Evolutionary conservation across 2,888 invertebrate genomes (phyloP).

Genomic region (Atethmia centrago): DNA sequence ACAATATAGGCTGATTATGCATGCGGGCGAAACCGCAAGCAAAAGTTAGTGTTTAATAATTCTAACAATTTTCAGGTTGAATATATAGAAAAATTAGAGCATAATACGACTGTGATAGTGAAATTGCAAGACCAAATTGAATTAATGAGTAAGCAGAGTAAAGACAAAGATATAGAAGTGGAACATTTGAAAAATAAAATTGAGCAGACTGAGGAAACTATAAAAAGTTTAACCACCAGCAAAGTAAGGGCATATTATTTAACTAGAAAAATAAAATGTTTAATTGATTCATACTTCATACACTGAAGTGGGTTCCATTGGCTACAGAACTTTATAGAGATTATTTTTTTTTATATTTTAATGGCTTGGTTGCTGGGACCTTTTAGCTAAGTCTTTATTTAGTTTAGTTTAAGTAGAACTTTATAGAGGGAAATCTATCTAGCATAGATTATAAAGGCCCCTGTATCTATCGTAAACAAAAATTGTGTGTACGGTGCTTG

Average conservation of each 20-base stretch:
- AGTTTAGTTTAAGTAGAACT: too few relatives aligned
- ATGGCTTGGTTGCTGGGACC: too few relatives aligned
- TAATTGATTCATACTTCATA: background rate
- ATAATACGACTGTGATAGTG: conserved; percentile 73
- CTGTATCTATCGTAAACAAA: background rate
- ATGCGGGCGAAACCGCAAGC: too few relatives aligned
- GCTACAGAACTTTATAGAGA: background rate
- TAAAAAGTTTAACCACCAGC: conserved; percentile 64
- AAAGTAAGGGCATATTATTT: conserved; percentile 66
- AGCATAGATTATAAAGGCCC: background rate
- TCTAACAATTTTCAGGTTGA: conserved; percentile 77
- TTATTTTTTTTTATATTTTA: too few relatives aligned
- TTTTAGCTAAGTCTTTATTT: too few relatives aligned
- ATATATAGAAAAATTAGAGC: conserved; percentile 84
- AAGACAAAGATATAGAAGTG: conserved; percentile 79
- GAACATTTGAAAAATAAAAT: conserved; percentile 75
- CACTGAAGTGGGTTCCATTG: background rate
- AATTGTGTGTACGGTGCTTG: background rate
- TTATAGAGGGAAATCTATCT: background rate
- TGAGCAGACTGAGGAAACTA: conserved; percentile 70
- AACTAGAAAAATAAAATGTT: background rate
- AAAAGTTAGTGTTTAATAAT: background rate
- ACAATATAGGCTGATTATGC: too few relatives aligned
- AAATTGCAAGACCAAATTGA: conserved; percentile 80
- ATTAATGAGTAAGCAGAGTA: conserved; percentile 68